phyloP scores from a whole-genome alignment of 2,888 invertebrate species.

The Andrena praecox region DNA sequence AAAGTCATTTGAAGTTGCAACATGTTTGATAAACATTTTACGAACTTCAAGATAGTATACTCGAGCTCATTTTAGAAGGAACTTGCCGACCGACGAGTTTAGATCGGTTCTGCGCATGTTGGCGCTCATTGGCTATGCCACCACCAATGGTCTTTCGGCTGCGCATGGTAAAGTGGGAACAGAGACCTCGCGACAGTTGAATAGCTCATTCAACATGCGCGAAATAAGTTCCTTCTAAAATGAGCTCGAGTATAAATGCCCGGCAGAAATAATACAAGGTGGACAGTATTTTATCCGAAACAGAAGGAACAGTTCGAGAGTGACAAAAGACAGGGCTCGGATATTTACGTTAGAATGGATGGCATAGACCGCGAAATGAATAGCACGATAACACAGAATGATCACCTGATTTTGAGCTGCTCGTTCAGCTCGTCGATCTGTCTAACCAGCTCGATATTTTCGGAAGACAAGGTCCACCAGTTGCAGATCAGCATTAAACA shows the following conservation, averaged over 20 bases:
- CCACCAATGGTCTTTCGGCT: too few relatives aligned
- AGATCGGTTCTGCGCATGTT: too few relatives aligned
- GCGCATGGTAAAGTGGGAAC: too few relatives aligned
- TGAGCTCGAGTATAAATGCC: too few relatives aligned
- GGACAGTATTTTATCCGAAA: background rate
- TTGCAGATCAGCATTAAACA: slow-evolving; percentile 82
- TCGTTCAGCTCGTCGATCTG: slow-evolving; percentile 83
- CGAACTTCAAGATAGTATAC: slow-evolving; percentile 22
- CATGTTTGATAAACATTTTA: slow-evolving; percentile 4
- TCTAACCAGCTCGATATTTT: slow-evolving; percentile 81
- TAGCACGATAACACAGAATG: background rate
- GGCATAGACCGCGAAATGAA: background rate
- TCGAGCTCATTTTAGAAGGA: too few relatives aligned
- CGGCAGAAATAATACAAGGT: background rate
- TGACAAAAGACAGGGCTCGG: background rate
- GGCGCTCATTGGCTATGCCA: too few relatives aligned
- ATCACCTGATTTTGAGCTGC: slow-evolving; percentile 81
- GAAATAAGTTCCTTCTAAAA: too few relatives aligned
- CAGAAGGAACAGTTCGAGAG: background rate
- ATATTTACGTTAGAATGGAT: background rate
- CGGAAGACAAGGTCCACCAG: slow-evolving; percentile 83
- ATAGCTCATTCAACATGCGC: too few relatives aligned
- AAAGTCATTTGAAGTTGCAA: background rate
- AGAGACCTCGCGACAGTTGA: too few relatives aligned
- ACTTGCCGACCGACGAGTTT: too few relatives aligned